Conservation (phyloP, 2,113 vertebrate species). For the Sphyrna mokarran region DNA sequence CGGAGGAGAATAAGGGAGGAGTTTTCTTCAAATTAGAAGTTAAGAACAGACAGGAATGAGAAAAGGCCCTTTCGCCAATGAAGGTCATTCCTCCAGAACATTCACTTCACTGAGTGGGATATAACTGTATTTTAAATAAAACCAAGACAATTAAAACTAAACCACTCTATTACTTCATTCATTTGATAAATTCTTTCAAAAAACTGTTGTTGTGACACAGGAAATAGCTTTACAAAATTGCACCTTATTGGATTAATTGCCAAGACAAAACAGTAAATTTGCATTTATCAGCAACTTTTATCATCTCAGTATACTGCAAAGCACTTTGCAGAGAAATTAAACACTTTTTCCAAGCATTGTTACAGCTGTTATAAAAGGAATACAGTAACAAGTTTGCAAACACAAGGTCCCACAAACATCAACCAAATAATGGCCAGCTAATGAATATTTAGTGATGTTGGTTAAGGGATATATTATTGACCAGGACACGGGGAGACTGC, state of each 20-base stretch:
- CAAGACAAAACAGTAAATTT: background rate
- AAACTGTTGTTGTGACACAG: background rate
- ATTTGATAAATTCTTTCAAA: conserved; percentile 7
- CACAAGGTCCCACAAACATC: background rate
- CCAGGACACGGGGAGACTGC: too few relatives aligned
- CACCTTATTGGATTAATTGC: background rate
- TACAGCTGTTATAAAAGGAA: background rate
- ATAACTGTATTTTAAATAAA: conserved; percentile 17
- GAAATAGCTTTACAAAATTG: background rate
- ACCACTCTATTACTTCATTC: background rate
- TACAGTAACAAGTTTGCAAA: background rate
- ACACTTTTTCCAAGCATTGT: background rate
- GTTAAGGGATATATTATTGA: too few relatives aligned
- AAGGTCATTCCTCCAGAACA: background rate
- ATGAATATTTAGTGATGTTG: background rate
- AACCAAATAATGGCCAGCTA: background rate
- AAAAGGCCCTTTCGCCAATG: background rate
- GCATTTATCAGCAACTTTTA: background rate
- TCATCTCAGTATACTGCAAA: background rate
- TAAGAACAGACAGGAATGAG: background rate
- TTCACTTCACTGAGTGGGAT: background rate
- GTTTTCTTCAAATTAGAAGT: background rate
- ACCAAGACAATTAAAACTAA: too few relatives aligned
- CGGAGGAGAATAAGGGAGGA: background rate
- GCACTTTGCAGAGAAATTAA: background rate